phyloP scores from a whole-genome alignment of 1,140 invertebrate genomes.

The Drosophila leontia region DNA sequence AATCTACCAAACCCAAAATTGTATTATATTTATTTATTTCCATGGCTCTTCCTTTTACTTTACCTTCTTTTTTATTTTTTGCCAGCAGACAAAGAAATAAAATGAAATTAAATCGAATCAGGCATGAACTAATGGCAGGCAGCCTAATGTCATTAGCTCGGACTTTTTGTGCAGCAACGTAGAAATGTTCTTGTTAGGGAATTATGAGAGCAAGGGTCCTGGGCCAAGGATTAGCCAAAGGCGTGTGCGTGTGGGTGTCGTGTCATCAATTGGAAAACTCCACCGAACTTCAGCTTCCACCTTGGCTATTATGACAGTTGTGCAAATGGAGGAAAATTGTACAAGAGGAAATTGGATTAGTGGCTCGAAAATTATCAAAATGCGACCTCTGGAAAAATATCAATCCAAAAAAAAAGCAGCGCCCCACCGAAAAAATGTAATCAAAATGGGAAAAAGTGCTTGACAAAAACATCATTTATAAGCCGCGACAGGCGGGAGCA shows the following conservation, averaged over 20 bases:
- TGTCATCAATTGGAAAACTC: slow-evolving; percentile 66
- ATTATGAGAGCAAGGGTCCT: slow-evolving; percentile 52
- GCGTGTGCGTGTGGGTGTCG: slow-evolving; percentile 43
- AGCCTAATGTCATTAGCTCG: slow-evolving; percentile 65
- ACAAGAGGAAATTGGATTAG: slow-evolving; percentile 60
- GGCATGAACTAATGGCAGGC: slow-evolving; percentile 66
- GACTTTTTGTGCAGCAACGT: slow-evolving; percentile 41
- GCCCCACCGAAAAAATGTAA: slow-evolving; percentile 49
- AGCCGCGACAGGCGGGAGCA: slow-evolving; percentile 71
- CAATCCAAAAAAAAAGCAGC: slow-evolving; percentile 14
- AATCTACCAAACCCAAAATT: slow-evolving; percentile 5
- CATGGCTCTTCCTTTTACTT: not conserved
- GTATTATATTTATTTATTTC: no score
- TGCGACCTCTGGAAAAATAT: slow-evolving; percentile 71
- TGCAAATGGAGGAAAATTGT: slow-evolving; percentile 52
- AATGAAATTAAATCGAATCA: slow-evolving; percentile 71
- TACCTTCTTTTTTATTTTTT: slow-evolving; percentile 5
- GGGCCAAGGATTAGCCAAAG: slow-evolving; percentile 52
- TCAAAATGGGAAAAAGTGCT: slow-evolving; percentile 48
- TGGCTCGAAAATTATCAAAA: slow-evolving; percentile 40
- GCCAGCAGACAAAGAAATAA: slow-evolving; percentile 6
- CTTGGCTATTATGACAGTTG: slow-evolving; percentile 73
- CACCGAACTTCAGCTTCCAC: not conserved
- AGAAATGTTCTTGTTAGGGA: slow-evolving; percentile 67
- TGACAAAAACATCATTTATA: slow-evolving; percentile 74